Base-by-base conservation (phyloP, 37 sponge, comb jelly and placozoan species). In the Oscarella lobularis region DNA sequence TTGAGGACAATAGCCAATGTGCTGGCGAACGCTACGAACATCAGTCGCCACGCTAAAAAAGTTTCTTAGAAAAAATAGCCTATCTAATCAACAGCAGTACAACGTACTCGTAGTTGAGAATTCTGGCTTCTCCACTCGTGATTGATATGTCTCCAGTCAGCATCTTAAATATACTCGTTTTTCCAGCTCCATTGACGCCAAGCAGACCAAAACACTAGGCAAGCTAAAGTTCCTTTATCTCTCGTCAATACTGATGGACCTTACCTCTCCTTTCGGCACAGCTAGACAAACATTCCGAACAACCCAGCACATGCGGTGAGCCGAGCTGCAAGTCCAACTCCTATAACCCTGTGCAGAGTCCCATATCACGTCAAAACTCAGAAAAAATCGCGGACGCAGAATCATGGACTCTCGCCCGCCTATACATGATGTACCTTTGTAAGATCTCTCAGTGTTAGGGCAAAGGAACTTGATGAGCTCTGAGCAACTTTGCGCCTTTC, bases 101-200 rank as follows among this genome's bases (percentile, higher is more conserved):
- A 48, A 20, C 60, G 60, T 68, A 68, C 71, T 35, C 33, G 71
- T 29, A 35, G 29, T 14, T 5, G 71, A 29, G 6, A 35, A 68
- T 3, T 4, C 9, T 39, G 3, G 90, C 90, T 32, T 83, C 70
- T 0, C 94, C 94, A 39, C 37, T 60, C 0, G 83, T 66, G 4
- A 78, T 40, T 2, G 31, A 27, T 36, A 70, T 74, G 76, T 84
- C 88, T 38, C 96, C 96, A 3, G 96, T 92, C 41, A 96, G 78
- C 90, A 91, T 91, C 38, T 87, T 81, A 76, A 96, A 96, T 48
- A 87, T 87, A 81, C 87, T 77, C 1, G 96, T 96, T 84, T 96
- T 96, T n/a, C 96, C 96, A 39, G 92, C 92, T 6, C 92, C 96
- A 73, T 96, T 96, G 36, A 96, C 83, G 3, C 96, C 96, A 33